These are phyloP conservation scores for Trichomalopsis sarcophagae DNA, from an alignment of 1,140 invertebrate species.

Conservation along the genomic window DNA sequence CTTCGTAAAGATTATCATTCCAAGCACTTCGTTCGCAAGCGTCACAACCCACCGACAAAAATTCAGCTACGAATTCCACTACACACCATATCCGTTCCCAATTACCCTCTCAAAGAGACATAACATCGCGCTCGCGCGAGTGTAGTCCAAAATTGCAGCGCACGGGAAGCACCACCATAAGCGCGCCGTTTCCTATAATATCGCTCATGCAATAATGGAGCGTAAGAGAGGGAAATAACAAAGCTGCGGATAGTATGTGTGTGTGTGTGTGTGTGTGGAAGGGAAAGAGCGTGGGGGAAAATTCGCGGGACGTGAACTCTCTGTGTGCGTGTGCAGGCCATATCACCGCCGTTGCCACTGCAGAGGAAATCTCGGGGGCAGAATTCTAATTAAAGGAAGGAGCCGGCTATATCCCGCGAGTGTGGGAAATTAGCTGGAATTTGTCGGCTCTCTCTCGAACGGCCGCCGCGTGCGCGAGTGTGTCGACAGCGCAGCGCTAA, in stretches of 20 bases:
- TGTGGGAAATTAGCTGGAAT: constrained; percentile 67
- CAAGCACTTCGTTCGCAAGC: no score
- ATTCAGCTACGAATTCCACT: no score
- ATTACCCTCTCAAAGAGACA: constrained; percentile 14
- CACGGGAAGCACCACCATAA: neutral
- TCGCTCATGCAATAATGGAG: constrained; percentile 36
- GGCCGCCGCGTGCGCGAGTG: constrained; percentile 33
- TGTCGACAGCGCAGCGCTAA: constrained; percentile 59
- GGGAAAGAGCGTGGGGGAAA: constrained; percentile 45
- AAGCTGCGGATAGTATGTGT: constrained; percentile 44
- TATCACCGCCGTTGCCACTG: neutral
- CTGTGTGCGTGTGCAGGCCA: constrained; percentile 31
- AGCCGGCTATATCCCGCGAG: constrained; percentile 51
- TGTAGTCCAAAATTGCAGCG: constrained; percentile 6
- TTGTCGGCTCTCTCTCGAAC: constrained; percentile 60
- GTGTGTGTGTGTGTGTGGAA: constrained; percentile 15
- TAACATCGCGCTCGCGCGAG: neutral
- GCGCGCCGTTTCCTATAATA: constrained; percentile 7
- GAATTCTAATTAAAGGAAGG: constrained; percentile 70
- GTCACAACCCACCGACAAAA: no score
- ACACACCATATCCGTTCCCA: neutral
- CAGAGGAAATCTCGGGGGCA: constrained; percentile 61
- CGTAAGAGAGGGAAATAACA: constrained; percentile 39
- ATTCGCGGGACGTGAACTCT: neutral
- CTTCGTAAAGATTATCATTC: no score